phyloP scores from a whole-genome alignment of 2,888 invertebrate species.

The Agrochola circellaris region DNA sequence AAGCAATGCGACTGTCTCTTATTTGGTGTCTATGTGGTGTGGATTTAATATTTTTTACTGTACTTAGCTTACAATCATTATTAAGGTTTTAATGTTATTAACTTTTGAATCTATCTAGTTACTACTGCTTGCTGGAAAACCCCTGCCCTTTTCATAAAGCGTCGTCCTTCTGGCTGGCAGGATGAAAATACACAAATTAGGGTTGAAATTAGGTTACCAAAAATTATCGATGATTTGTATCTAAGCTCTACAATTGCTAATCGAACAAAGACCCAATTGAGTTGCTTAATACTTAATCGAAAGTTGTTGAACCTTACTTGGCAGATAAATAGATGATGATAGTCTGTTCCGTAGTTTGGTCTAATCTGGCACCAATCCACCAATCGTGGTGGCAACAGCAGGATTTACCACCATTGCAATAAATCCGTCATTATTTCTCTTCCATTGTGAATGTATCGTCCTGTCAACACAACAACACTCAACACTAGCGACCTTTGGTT shows the following conservation, averaged over 20 bases:
- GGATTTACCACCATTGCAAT: neutral
- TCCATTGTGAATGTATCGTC: no score
- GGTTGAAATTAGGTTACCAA: no score
- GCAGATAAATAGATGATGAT: neutral
- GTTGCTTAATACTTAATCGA: neutral
- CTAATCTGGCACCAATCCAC: neutral
- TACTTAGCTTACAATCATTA: neutral
- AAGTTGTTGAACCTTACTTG: neutral
- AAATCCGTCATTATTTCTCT: neutral
- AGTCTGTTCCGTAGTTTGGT: neutral
- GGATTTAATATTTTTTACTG: neutral
- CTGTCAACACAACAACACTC: no score
- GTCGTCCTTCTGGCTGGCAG: no score
- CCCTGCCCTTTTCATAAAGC: neutral
- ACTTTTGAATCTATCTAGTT: neutral
- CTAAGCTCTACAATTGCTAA: neutral
- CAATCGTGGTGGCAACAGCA: neutral
- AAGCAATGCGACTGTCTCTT: conserved; percentile 17
- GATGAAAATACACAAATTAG: neutral
- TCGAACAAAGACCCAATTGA: neutral
- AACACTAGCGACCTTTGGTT: no score
- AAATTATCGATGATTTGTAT: neutral
- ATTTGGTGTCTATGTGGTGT: neutral
- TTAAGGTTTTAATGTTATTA: neutral
- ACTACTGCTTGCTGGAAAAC: neutral